Conservation (phyloP, 2,113 vertebrate genomes). For the Danionella cerebrum region DNA sequence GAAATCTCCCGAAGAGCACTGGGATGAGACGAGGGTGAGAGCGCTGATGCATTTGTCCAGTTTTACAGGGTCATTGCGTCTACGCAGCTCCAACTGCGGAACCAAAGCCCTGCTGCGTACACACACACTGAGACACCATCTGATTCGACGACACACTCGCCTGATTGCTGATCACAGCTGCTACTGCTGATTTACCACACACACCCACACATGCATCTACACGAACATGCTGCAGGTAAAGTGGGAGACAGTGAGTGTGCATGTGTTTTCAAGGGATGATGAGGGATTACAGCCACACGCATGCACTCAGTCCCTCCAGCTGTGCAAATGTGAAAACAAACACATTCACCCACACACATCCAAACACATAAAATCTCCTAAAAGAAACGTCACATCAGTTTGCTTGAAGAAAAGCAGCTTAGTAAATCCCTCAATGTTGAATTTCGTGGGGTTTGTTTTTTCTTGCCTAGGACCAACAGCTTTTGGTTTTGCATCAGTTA, state of each 20-base stretch:
- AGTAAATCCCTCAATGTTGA: conserved; percentile 16
- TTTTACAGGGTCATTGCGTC: conserved; percentile 11
- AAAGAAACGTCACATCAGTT: conserved; percentile 32
- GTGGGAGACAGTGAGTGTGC: background rate
- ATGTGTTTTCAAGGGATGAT: conserved; percentile 28
- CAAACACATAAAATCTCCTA: conserved; percentile 11
- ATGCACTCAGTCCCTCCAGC: conserved; percentile 27
- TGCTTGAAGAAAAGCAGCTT: conserved; percentile 16
- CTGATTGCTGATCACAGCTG: conserved; percentile 19
- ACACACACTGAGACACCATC: conserved; percentile 26
- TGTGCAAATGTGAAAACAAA: conserved; percentile 32
- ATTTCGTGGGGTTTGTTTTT: background rate
- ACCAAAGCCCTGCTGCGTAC: background rate
- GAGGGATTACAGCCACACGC: conserved; percentile 33
- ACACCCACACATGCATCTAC: background rate
- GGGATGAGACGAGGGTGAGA: background rate
- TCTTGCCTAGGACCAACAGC: background rate
- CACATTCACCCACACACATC: conserved; percentile 7
- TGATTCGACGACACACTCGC: conserved; percentile 25
- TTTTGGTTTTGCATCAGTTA: background rate
- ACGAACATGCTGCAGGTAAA: conserved; percentile 2
- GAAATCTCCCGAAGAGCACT: background rate
- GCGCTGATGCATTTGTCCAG: conserved; percentile 25
- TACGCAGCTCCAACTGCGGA: background rate
- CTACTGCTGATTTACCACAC: background rate